A percentile compares a stretch with the other conserved stretches of the same genome.
Conservation (phyloP, 2,888 invertebrate genomes). For the Drosophila infuscata region DNA sequence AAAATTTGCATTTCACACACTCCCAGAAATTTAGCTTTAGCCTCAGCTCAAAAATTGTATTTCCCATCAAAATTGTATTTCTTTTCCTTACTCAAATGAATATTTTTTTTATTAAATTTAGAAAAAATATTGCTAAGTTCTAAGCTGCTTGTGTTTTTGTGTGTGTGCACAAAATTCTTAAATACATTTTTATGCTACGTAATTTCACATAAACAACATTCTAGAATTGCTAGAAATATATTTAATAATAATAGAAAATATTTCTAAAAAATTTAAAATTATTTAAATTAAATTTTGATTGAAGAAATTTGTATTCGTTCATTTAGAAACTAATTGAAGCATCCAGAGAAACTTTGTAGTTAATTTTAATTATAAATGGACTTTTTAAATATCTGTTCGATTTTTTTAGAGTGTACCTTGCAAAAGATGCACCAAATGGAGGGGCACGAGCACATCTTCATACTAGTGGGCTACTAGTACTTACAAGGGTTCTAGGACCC, state of each 20-base stretch:
- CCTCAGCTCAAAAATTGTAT: background rate
- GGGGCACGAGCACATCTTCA: background rate
- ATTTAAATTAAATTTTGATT: background rate
- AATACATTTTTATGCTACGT: too few relatives aligned
- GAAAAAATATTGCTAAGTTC: background rate
- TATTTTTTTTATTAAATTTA: background rate
- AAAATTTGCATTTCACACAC: conserved; percentile 22
- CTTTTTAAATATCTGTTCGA: background rate
- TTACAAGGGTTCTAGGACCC: background rate
- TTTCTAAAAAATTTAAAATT: background rate
- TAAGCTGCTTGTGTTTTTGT: background rate
- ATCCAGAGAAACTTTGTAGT: background rate
- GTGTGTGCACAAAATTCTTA: background rate
- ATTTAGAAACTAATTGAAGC: background rate
- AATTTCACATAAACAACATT: too few relatives aligned
- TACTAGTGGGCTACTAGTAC: background rate
- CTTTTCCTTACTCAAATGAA: background rate
- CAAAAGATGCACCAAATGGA: conserved; percentile 31
- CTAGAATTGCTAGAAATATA: background rate
- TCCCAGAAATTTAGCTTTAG: background rate
- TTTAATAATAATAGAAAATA: background rate
- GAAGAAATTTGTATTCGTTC: background rate
- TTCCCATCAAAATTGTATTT: too few relatives aligned
- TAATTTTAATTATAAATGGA: background rate
- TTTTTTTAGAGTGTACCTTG: conserved; percentile 28